Evolutionary conservation across 2,113 vertebrate genomes (phyloP).

Genomic region (Bostrychus sinensis): DNA sequence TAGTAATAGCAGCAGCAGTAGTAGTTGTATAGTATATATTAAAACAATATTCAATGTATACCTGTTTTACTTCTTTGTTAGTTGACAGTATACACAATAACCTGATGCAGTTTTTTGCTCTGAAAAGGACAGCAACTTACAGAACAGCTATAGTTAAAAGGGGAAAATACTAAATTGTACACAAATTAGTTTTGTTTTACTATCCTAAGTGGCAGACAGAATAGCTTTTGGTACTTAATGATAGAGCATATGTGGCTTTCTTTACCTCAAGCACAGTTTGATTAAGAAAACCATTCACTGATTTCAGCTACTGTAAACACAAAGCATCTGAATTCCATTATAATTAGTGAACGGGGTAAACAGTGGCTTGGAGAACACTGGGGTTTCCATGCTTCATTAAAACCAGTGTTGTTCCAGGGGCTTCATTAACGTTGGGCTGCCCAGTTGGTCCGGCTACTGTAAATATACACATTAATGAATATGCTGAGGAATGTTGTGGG

Average conservation of each 20-base stretch:
- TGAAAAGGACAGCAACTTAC: neutral
- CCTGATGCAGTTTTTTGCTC: neutral
- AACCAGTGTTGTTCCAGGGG: constrained; percentile 77
- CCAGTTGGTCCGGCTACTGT: constrained; percentile 53
- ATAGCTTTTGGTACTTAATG: constrained; percentile 18
- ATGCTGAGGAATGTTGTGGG: constrained; percentile 53
- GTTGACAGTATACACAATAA: too few species aligned
- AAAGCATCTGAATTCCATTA: constrained; percentile 89
- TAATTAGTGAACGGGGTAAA: constrained; percentile 90
- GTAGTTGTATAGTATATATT: neutral
- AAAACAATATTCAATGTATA: neutral
- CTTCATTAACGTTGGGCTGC: constrained; percentile 63
- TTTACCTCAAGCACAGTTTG: constrained; percentile 72
- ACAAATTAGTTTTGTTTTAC: too few species aligned
- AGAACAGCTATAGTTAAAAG: too few species aligned
- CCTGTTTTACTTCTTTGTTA: too few species aligned
- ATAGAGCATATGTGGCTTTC: constrained; percentile 29
- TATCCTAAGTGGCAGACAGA: constrained; percentile 9
- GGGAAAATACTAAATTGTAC: too few species aligned
- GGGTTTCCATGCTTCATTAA: constrained; percentile 86
- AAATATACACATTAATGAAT: constrained; percentile 77
- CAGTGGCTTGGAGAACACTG: constrained; percentile 84
- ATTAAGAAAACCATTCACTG: constrained; percentile 77
- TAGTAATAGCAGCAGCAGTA: too few species aligned
- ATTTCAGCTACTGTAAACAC: constrained; percentile 82